Base-by-base conservation (phyloP, 1,140 invertebrate species). In the Heliothis subflexa region DNA sequence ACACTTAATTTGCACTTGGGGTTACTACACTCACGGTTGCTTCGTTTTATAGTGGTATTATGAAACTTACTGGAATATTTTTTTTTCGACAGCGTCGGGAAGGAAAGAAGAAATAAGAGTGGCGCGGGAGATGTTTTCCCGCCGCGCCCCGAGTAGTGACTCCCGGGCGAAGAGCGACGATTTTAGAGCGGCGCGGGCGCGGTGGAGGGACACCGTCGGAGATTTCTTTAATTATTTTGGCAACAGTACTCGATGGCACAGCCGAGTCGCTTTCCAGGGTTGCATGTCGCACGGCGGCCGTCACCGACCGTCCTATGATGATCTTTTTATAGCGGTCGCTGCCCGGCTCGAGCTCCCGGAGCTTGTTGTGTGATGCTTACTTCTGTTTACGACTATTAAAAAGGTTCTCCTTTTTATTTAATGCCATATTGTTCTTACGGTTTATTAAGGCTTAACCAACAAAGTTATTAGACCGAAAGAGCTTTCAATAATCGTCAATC, bases 201-300 rank as follows among this genome's bases (percentile, higher is more conserved):
- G 87, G 92, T 87, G 91, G 92, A 93, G 92, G 90, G 92, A 93
- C 91, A 94, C 87, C 88, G 87, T 85, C 94, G 95, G 94, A 95
- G 95, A 95, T 95, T 96, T 96, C 96, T 96, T 96, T 96, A 96
- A 96, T 96, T 96, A 96, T 96, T 96, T 96, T 96, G 96, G 96
- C 96, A 96, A 95, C 95, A 95, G 94, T 93, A 93, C 91, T 91
- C 91, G 92, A 94, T 94, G 94, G 94, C 93, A 94, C 89, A 91
- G 93, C 88, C 88, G 88, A 92, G 87, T 91, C 90, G 92, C 89
- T 94, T 93, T 94, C 94, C 94, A 95, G 94, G 94, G 94, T 95
- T 95, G 94, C 89, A 92, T 94, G 93, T 95, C 94, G 93, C 91
- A 83, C 86, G 86, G 92, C 88, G 85, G 91, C 86, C 89, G 90